These are phyloP conservation scores for Agrotis segetum DNA, from an alignment of 2,888 invertebrate genomes.

Conservation along the genomic window DNA sequence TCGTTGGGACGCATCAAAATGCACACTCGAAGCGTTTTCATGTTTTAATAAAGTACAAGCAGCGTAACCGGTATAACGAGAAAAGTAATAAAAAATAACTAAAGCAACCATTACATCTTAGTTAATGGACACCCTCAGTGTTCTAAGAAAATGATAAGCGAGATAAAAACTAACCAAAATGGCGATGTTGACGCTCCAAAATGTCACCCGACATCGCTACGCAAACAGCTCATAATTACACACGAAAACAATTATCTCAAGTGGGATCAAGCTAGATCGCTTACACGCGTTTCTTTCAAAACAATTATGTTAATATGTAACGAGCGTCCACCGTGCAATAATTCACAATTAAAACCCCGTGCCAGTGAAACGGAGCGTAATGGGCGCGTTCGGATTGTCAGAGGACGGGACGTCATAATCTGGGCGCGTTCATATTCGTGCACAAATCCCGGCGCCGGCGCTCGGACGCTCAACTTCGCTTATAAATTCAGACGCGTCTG, in stretches of 20 bases:
- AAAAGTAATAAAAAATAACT: constrained; percentile 74
- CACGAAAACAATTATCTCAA: constrained; percentile 79
- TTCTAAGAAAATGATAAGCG: constrained; percentile 75
- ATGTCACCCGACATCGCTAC: constrained; percentile 83
- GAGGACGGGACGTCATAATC: constrained; percentile 84
- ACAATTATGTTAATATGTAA: constrained; percentile 86
- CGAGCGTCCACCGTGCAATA: constrained; percentile 75
- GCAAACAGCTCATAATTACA: constrained; percentile 87
- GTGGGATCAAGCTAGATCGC: constrained; percentile 84
- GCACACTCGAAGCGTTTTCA: constrained; percentile 69
- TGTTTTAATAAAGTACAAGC: constrained; percentile 69
- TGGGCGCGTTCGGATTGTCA: constrained; percentile 74
- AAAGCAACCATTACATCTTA: constrained; percentile 72
- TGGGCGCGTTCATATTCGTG: constrained; percentile 77
- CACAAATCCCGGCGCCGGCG: constrained; percentile 73
- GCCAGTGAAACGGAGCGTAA: constrained; percentile 73
- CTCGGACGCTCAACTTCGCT: constrained; percentile 81
- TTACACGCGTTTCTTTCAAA: constrained; percentile 86
- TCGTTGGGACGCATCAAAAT: constrained; percentile 78
- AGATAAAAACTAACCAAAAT: constrained; percentile 76
- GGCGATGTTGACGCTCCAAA: constrained; percentile 72
- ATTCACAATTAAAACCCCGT: constrained; percentile 83
- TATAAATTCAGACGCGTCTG: constrained; percentile 85
- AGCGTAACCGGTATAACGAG: constrained; percentile 75
- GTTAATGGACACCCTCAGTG: constrained; percentile 73